These are phyloP conservation scores for Andrena trimmerana DNA, from an alignment of 2,888 invertebrate genomes.

Conservation along the genomic window DNA sequence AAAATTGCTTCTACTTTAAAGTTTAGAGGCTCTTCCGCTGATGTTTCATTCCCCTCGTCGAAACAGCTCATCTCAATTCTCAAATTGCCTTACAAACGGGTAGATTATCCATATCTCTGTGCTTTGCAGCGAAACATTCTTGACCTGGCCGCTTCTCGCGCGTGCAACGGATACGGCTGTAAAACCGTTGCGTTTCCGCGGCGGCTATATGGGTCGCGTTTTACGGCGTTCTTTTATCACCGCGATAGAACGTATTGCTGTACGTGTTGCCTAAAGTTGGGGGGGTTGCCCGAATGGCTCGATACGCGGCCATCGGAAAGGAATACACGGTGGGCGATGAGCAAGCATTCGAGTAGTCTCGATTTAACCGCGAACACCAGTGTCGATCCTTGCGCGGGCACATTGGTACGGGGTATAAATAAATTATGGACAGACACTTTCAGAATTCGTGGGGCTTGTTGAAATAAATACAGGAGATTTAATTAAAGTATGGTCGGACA, in stretches of 20 bases:
- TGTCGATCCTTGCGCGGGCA: background rate
- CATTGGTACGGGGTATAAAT: background rate
- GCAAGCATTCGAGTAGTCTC: background rate
- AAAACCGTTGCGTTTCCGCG: conserved; percentile 45
- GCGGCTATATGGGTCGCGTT: conserved; percentile 24
- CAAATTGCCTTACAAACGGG: background rate
- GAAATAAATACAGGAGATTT: no score
- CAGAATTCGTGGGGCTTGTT: no score
- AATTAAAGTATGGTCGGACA: no score
- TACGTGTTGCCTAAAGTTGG: conserved; percentile 32
- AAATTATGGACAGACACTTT: background rate
- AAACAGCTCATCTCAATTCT: conserved; percentile 1
- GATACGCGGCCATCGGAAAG: conserved; percentile 7
- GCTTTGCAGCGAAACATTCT: conserved; percentile 28
- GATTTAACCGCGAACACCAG: conserved; percentile 27
- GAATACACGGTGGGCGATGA: conserved; percentile 1
- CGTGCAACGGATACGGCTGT: conserved; percentile 25
- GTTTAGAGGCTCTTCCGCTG: background rate
- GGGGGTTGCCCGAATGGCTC: background rate
- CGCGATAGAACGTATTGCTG: conserved; percentile 38
- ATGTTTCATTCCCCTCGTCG: background rate
- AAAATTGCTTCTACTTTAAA: background rate
- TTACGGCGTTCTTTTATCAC: conserved; percentile 55
- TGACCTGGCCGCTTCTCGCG: conserved; percentile 3
- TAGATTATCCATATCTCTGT: background rate